Evolutionary conservation across 2,797 vertebrate species (phyloP).

Genomic region (Notoglanidium macrostoma): DNA sequence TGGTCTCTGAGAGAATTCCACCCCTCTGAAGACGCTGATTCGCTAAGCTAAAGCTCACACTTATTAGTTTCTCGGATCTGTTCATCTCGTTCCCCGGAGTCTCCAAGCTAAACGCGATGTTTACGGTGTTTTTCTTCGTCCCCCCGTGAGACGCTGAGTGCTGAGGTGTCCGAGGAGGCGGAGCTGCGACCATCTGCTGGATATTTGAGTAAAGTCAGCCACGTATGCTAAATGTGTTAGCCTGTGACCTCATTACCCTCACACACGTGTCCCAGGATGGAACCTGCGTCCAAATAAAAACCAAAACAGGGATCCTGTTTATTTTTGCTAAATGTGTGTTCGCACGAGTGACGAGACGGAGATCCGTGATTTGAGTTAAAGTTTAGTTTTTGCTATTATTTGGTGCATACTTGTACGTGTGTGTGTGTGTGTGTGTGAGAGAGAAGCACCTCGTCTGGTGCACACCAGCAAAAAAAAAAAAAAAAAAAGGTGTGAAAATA

Average conservation of each 20-base stretch:
- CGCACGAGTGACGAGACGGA: too few relatives aligned
- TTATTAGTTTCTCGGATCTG: neutral
- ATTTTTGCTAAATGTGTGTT: neutral
- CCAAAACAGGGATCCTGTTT: neutral
- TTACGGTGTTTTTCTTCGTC: neutral
- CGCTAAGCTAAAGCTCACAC: neutral
- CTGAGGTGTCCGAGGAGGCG: neutral
- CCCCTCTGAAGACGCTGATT: neutral
- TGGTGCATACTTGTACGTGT: neutral
- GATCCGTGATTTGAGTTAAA: neutral
- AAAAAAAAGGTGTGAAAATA: neutral
- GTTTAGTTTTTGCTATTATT: neutral
- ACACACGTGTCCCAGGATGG: neutral
- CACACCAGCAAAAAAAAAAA: neutral
- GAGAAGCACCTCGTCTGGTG: too few relatives aligned
- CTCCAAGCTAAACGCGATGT: neutral
- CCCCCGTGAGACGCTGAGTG: neutral
- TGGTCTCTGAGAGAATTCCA: neutral
- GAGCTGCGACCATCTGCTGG: neutral
- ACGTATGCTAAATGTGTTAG: constrained; percentile 31
- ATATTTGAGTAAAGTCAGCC: constrained; percentile 25
- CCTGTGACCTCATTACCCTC: constrained; percentile 39
- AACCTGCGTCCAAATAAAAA: neutral
- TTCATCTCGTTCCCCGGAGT: neutral
- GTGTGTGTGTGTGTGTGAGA: neutral